Evolutionary conservation across 2,113 vertebrate genomes (phyloP).

Genomic region (Callithrix jacchus): DNA sequence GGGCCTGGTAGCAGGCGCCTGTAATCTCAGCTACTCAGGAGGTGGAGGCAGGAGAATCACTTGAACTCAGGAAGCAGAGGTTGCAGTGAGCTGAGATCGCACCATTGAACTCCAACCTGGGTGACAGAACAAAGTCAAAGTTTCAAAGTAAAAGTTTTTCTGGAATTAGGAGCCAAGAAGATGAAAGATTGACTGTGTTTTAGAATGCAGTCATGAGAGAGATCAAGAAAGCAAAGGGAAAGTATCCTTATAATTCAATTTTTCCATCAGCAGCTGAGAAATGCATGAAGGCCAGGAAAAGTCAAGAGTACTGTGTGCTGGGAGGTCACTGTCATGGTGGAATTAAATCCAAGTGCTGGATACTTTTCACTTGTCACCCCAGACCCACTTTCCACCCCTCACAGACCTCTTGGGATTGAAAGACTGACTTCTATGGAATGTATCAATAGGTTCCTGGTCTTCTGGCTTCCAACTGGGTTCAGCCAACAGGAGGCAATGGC

Average conservation of each 20-base stretch:
- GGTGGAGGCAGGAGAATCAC: too few relatives aligned
- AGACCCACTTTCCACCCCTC: background rate
- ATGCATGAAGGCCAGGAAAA: background rate
- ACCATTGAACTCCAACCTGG: too few relatives aligned
- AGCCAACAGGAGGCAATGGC: background rate
- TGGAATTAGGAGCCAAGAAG: background rate
- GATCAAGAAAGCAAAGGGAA: background rate
- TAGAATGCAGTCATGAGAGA: background rate
- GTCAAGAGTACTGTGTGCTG: background rate
- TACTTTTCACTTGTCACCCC: background rate
- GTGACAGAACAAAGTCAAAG: background rate
- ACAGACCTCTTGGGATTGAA: background rate
- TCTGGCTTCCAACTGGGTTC: background rate
- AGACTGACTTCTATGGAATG: background rate
- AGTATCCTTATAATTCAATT: background rate
- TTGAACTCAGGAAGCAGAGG: too few relatives aligned
- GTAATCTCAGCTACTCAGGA: too few relatives aligned
- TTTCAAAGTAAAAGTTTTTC: background rate
- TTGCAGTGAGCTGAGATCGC: too few relatives aligned
- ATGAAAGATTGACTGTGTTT: background rate
- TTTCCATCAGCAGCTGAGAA: background rate
- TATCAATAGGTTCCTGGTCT: background rate
- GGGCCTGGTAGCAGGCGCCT: too few relatives aligned
- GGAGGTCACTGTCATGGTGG: rapidly evolving
- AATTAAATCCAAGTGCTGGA: background rate